Conservation (phyloP, 2,113 vertebrate genomes). For the Apeltes quadracus region DNA sequence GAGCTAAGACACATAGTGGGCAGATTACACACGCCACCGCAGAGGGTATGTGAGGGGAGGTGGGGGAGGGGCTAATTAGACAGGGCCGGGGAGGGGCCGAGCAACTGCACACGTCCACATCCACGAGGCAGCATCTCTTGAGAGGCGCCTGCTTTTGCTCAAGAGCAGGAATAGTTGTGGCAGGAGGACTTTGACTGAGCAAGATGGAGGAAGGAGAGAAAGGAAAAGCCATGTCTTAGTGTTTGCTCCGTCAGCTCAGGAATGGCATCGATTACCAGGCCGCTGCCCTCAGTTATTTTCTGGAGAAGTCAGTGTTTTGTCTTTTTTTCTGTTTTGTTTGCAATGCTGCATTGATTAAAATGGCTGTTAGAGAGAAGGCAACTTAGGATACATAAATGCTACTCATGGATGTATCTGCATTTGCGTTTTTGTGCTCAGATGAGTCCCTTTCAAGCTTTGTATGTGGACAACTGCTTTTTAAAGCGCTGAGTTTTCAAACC, state of each 20-base stretch:
- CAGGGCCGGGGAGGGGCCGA: conserved; percentile 87
- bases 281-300: conserved; percentile 47
- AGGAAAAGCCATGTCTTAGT: conserved; percentile 74
- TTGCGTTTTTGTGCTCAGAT: conserved; percentile 28
- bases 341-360: conserved; percentile 43
- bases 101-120: conserved; percentile 77
- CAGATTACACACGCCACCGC: conserved; percentile 90
- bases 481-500: conserved; percentile 83
- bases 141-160: conserved; percentile 75
- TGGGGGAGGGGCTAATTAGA: conserved; percentile 95
- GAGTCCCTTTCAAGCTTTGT: conserved; percentile 34
- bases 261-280: conserved; percentile 78
- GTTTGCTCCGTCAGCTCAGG: conserved; percentile 62
- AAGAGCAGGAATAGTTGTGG: conserved; percentile 73
- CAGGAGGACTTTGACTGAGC: conserved; percentile 61
- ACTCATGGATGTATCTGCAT: conserved; percentile 25
- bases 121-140: conserved; percentile 82
- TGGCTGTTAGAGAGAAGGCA: conserved; percentile 12
- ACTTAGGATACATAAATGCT: too few relatives aligned
- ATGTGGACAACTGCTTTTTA: conserved; percentile 83
- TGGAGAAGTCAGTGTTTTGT: conserved; percentile 42
- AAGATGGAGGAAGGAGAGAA: conserved; percentile 60
- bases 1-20: conserved; percentile 82
- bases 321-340: conserved; percentile 14
- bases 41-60: conserved; percentile 84